These are phyloP conservation scores for Paradoxurus hermaphroditus DNA, from an alignment of 2,113 vertebrate species.

Conservation along the genomic window DNA sequence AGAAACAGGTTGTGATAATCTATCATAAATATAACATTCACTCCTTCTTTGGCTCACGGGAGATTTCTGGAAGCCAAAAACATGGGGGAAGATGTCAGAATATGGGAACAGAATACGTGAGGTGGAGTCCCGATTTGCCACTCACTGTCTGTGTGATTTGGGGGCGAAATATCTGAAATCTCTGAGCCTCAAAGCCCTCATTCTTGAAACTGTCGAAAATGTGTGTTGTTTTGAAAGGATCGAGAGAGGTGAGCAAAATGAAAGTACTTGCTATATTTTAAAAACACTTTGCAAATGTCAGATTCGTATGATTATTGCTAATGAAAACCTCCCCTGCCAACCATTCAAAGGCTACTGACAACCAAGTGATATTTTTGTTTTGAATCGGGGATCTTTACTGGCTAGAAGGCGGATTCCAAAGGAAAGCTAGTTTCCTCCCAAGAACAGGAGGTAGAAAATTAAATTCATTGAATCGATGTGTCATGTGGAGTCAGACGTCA, in stretches of 20 bases:
- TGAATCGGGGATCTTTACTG: neutral
- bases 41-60: neutral
- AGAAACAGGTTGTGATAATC: too few species aligned
- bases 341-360: neutral
- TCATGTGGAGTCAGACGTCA: neutral
- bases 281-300: neutral
- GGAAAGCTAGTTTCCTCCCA: neutral
- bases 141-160: neutral
- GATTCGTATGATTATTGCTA: neutral
- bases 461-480: neutral
- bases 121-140: neutral
- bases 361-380: neutral
- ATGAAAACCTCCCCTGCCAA: neutral
- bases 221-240: neutral
- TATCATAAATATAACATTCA: neutral
- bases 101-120: neutral
- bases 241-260: neutral
- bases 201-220: neutral
- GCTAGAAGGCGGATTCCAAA: neutral
- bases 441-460: neutral
- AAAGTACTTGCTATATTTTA: neutral
- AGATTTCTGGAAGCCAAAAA: neutral
- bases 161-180: neutral
- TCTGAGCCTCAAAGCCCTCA: neutral
- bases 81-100: neutral